Percentiles rank a stretch among this genome's conserved stretches.
These are phyloP conservation scores for Seriola dumerili DNA, from an alignment of 2,113 vertebrate genomes.

Conservation along the genomic window DNA sequence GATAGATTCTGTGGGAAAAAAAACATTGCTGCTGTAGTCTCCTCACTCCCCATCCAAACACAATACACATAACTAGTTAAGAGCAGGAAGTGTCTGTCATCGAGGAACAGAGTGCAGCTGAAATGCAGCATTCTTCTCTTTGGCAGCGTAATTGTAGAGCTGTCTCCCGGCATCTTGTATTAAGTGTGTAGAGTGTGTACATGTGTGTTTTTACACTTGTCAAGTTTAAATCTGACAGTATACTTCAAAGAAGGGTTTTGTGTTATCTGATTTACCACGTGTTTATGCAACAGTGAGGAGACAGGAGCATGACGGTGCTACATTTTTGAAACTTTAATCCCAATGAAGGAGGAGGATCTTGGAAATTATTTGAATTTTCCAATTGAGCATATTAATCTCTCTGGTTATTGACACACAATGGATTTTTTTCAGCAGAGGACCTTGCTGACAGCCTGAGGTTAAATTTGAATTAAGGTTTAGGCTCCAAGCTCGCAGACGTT, in stretches of 20 bases:
- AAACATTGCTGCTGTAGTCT: background rate
- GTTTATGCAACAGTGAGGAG: slow-evolving; percentile 28
- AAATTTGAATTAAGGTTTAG: slow-evolving; percentile 53
- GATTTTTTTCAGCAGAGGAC: slow-evolving; percentile 18
- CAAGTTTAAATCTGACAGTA: slow-evolving; percentile 28
- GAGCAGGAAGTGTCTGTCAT: slow-evolving; percentile 63
- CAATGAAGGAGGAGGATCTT: background rate
- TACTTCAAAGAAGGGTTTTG: slow-evolving; percentile 16
- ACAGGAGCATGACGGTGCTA: background rate
- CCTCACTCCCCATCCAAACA: slow-evolving; percentile 31
- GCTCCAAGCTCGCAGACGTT: slow-evolving; percentile 35
- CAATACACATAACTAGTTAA: slow-evolving; percentile 37
- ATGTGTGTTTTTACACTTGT: slow-evolving; percentile 41
- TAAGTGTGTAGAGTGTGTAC: slow-evolving; percentile 9
- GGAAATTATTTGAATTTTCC: slow-evolving; percentile 29
- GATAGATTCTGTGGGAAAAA: slow-evolving; percentile 1
- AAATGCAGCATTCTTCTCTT: slow-evolving; percentile 48
- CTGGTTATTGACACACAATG: slow-evolving; percentile 23
- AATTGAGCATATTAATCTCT: slow-evolving; percentile 21
- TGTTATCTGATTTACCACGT: slow-evolving; percentile 29
- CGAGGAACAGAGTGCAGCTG: slow-evolving; percentile 34
- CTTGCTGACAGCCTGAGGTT: slow-evolving; percentile 15
- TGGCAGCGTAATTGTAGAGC: slow-evolving; percentile 57
- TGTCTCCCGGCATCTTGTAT: slow-evolving; percentile 40
- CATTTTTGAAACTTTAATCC: slow-evolving; percentile 7